phyloP scores from a whole-genome alignment of 2,113 vertebrate species.

The Osmerus eperlanus region DNA sequence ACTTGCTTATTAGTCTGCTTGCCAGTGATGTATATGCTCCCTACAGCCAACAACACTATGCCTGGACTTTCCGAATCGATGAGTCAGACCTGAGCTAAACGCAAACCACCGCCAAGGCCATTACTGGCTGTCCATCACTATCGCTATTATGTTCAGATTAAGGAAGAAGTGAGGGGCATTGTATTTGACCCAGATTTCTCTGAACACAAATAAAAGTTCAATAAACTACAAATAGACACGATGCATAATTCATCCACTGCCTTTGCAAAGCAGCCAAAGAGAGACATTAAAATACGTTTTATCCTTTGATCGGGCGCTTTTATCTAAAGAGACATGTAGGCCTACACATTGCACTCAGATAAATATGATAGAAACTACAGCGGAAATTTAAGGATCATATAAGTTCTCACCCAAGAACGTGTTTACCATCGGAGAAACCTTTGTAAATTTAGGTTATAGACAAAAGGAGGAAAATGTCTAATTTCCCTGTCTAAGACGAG shows the following conservation, averaged over 20 bases:
- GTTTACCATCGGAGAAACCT: background rate
- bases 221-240: too few species aligned
- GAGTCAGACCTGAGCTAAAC: constrained; percentile 46
- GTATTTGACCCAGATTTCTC: constrained; percentile 33
- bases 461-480: background rate
- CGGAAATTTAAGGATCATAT: too few species aligned
- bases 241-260: too few species aligned
- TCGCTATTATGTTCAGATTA: constrained; percentile 43
- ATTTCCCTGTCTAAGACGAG: background rate
- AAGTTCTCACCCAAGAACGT: too few species aligned
- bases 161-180: constrained; percentile 32
- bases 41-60: constrained; percentile 44
- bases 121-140: constrained; percentile 43
- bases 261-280: too few species aligned
- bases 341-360: background rate
- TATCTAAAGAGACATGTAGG: constrained; percentile 5
- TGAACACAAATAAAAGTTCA: background rate
- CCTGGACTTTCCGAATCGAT: constrained; percentile 41
- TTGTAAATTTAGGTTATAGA: background rate
- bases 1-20: constrained; percentile 54
- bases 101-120: constrained; percentile 13
- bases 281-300: too few species aligned
- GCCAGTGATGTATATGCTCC: constrained; percentile 47
- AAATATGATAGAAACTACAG: too few species aligned
- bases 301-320: too few species aligned